These are phyloP conservation scores for Drosophila repleta DNA, from an alignment of 1,140 invertebrate species.

Conservation along the genomic window DNA sequence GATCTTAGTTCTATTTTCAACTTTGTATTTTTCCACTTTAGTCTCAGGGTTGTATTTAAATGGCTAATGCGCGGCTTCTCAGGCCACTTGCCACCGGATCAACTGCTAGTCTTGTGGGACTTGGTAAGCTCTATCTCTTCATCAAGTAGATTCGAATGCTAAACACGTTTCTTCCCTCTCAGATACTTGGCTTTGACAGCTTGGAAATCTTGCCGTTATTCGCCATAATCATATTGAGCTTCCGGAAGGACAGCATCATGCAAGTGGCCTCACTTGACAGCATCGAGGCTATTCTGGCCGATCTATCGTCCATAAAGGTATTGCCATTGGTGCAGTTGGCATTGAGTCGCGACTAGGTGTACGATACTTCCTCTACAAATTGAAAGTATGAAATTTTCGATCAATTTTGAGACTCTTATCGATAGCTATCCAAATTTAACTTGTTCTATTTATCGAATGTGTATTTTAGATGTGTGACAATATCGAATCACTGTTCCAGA, in stretches of 20 bases:
- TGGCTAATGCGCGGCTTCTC: slow-evolving; percentile 98
- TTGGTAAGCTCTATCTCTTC: slow-evolving; percentile 85
- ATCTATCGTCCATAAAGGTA: slow-evolving; percentile 94
- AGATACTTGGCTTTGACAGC: slow-evolving; percentile 94
- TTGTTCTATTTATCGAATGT: not conserved
- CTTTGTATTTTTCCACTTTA: slow-evolving; percentile 8
- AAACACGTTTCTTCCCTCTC: not conserved
- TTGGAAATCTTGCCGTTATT: slow-evolving; percentile 94
- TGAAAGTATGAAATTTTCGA: slow-evolving; percentile 32
- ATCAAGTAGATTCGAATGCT: not conserved
- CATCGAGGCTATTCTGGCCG: slow-evolving; percentile 95
- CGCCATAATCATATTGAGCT: slow-evolving; percentile 95
- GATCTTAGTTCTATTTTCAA: not conserved
- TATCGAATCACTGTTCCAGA: no score
- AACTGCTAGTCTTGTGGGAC: slow-evolving; percentile 96
- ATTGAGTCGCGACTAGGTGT: slow-evolving; percentile 83
- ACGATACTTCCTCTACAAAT: slow-evolving; percentile 35
- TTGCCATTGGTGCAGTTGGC: slow-evolving; percentile 92
- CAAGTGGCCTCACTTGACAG: slow-evolving; percentile 93
- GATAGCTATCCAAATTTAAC: not conserved
- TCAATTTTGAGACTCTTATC: no score
- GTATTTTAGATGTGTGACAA: not conserved
- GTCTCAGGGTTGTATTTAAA: slow-evolving; percentile 92
- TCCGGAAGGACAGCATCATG: slow-evolving; percentile 95
- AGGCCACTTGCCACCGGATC: slow-evolving; percentile 95